phyloP scores from a whole-genome alignment of 1,140 invertebrate species.

The Steinernema khuongi region DNA sequence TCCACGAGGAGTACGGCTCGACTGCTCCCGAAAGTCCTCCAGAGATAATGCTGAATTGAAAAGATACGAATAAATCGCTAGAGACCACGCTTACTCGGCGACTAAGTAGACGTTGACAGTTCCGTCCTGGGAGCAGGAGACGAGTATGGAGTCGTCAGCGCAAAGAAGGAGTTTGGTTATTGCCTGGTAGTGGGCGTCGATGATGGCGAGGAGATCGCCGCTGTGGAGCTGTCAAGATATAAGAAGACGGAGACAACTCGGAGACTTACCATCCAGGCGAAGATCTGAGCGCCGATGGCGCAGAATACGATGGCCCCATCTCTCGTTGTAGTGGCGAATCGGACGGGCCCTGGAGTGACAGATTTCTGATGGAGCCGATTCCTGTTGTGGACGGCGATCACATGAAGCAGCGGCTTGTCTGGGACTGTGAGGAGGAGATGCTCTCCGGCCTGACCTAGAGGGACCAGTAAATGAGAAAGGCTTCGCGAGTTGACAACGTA shows the following conservation, averaged over 20 bases:
- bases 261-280: slow-evolving; percentile 19
- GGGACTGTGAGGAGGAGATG: slow-evolving; percentile 28
- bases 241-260: not conserved
- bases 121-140: slow-evolving; percentile 32
- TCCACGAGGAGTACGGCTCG: slow-evolving; percentile 24
- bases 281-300: slow-evolving; percentile 25
- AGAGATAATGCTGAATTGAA: slow-evolving; percentile 26
- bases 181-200: slow-evolving; percentile 34
- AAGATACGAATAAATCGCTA: not conserved
- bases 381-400: slow-evolving; percentile 22
- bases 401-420: slow-evolving; percentile 29
- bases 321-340: slow-evolving; percentile 6
- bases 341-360: slow-evolving; percentile 19
- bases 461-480: not conserved
- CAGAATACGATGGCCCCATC: slow-evolving; percentile 30
- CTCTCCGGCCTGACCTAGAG: slow-evolving; percentile 22
- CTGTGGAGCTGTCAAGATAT: slow-evolving; percentile 20
- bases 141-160: slow-evolving; percentile 27
- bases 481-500: not conserved
- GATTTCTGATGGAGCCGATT: slow-evolving; percentile 28
- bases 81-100: slow-evolving; percentile 23
- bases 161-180: slow-evolving; percentile 25
- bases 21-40: slow-evolving; percentile 16
- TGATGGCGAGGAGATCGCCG: slow-evolving; percentile 29
- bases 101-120: slow-evolving; percentile 31